phyloP scores from a whole-genome alignment of 2,888 invertebrate species.

The Carabus problematicus region DNA sequence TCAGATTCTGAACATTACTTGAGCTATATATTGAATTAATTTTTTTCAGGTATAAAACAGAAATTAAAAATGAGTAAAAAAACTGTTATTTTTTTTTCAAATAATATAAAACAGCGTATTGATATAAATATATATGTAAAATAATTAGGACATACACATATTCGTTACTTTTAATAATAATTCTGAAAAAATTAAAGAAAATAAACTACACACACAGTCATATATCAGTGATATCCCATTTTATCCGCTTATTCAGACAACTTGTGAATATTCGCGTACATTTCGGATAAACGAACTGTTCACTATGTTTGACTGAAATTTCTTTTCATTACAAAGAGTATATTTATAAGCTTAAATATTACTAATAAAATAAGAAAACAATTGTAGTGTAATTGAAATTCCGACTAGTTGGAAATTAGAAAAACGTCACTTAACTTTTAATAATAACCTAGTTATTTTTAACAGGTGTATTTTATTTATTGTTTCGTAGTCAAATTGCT shows the following conservation, averaged over 20 bases:
- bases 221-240: slow-evolving; percentile 19
- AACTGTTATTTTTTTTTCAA: slow-evolving; percentile 40
- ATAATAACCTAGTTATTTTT: no score
- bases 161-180: slow-evolving; percentile 35
- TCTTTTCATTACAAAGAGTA: no score
- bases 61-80: slow-evolving; percentile 43
- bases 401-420: no score
- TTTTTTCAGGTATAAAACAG: slow-evolving; percentile 34
- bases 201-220: slow-evolving; percentile 5
- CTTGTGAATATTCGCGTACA: slow-evolving; percentile 13
- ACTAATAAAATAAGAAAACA: no score
- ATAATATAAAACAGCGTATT: slow-evolving; percentile 41
- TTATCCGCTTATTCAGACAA: slow-evolving; percentile 22
- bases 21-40: no score
- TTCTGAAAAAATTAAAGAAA: slow-evolving; percentile 29
- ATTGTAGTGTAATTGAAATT: no score
- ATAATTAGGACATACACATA: slow-evolving; percentile 36
- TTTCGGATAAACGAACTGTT: slow-evolving; percentile 28
- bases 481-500: no score
- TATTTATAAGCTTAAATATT: no score
- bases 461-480: no score
- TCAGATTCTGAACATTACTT: no score
- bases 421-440: no score
- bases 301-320: background rate
- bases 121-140: slow-evolving; percentile 40